Base-by-base conservation (phyloP, 2,797 vertebrate species). In the Rhabdophis nuchalis region DNA sequence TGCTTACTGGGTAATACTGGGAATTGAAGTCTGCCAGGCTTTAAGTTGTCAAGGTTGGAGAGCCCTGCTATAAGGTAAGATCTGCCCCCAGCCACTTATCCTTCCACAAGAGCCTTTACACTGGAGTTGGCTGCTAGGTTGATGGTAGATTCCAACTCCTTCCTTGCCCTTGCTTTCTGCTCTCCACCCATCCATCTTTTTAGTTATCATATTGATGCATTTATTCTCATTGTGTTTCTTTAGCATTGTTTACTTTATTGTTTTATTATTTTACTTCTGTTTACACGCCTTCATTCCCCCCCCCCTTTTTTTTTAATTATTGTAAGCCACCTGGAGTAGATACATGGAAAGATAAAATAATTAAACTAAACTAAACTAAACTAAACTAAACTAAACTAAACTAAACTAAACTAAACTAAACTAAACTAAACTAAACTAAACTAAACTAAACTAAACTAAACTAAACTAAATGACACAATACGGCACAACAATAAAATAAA, bases 211-310 rank as follows among this genome's bases (percentile, higher is more conserved):
- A 32, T 68, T 68, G 14, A 32, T 68, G 13, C 18, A 32, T 68
- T 16, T 32, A 68, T 68, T 68, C 13, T 32, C n/a, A 2, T 68
- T 68, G 61, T 64, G 29, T 64, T 64, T 13, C 29, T 64, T 64
- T 64, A 64, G n/a, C 61, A n/a, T 32, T 68, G 5, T 64, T 64
- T 64, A 64, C 29, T 64, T 64, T 68, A 68, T 32, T 68, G 5
- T 32, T 32, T n/a, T 32, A 32, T 16, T 68, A 68, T 16, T 32
- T 68, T 68, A 68, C 14, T 68, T 68, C 6, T 32, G 14, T 32
- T 68, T 32, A 32, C 2, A 8, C 32, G 5, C 6, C n/a, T n/a
- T 64, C 29, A n/a, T n/a, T 2, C 0, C 0, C 0, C 1, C 29
- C 29, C 27, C n/a, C n/a, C n/a, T n/a, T n/a, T n/a, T n/a, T 0